These are phyloP conservation scores for Apistogramma diplotaenia DNA, from an alignment of 2,113 vertebrate species.

Conservation along the genomic window DNA sequence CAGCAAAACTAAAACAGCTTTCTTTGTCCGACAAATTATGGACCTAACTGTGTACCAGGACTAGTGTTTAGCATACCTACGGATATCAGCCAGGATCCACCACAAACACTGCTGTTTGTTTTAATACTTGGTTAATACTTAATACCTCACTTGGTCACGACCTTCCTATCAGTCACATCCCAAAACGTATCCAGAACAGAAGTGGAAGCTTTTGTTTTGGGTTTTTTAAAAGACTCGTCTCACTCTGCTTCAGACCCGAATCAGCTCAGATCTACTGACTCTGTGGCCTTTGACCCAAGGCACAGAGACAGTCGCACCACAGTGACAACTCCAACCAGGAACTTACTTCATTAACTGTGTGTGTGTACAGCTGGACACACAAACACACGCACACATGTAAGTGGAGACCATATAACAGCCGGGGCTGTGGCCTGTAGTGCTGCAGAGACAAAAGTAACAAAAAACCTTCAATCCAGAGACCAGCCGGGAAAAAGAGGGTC, in stretches of 20 bases:
- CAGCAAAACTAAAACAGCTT: neutral
- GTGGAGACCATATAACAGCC: conserved; percentile 45
- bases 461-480: neutral
- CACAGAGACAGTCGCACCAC: conserved; percentile 44
- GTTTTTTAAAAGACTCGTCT: neutral
- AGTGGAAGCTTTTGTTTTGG: neutral
- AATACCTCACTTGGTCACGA: too few relatives aligned
- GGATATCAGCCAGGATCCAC: too few relatives aligned
- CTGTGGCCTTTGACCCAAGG: conserved; percentile 29
- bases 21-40: neutral
- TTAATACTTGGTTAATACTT: too few relatives aligned
- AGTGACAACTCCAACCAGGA: conserved; percentile 61
- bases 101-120: too few relatives aligned
- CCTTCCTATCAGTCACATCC: neutral
- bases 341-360: conserved; percentile 70
- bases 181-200: neutral
- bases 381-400: conserved; percentile 42
- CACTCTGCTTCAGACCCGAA: neutral
- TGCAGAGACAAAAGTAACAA: neutral
- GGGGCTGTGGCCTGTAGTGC: neutral
- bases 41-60: neutral
- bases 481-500: neutral
- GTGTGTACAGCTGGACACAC: conserved; percentile 72
- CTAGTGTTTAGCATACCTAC: too few relatives aligned
- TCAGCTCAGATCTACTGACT: neutral